A percentile compares a stretch with the other conserved stretches of the same genome.
phyloP scores from a whole-genome alignment of 92 coral and sea anemone genomes.

The Zoanthus solanderi region DNA sequence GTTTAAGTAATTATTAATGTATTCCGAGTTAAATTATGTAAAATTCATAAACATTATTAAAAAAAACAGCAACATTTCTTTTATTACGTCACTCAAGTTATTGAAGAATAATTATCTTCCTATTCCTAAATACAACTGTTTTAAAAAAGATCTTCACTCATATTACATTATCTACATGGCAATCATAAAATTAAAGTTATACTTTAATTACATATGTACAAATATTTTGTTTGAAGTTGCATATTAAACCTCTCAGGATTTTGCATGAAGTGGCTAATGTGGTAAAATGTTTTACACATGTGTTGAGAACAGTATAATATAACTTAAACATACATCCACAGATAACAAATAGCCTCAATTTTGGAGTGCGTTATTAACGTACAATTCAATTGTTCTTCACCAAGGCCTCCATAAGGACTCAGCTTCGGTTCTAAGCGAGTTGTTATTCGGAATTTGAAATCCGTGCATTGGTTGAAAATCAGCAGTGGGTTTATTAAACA shows the following conservation, averaged over 20 bases:
- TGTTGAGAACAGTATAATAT: background rate
- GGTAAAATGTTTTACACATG: background rate
- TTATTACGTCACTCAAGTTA: too few relatives aligned
- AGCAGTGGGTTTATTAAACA: constrained; percentile 58
- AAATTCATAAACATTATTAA: too few relatives aligned
- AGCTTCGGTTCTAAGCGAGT: constrained; percentile 50
- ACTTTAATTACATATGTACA: constrained; percentile 7
- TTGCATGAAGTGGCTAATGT: background rate
- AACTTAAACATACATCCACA: background rate
- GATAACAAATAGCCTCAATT: background rate
- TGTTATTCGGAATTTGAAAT: constrained; percentile 48
- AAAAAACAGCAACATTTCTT: too few relatives aligned
- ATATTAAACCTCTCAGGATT: background rate
- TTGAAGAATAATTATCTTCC: too few relatives aligned
- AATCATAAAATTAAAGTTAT: too few relatives aligned
- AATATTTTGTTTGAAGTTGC: background rate
- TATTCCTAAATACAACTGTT: too few relatives aligned
- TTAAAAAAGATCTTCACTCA: too few relatives aligned
- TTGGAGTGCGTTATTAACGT: background rate
- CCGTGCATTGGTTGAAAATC: constrained; percentile 65
- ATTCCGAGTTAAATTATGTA: too few relatives aligned
- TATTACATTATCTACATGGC: too few relatives aligned
- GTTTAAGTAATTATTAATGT: too few relatives aligned
- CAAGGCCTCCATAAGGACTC: constrained; percentile 87
- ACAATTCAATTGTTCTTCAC: constrained; percentile 35